Percentiles rank a stretch among this genome's conserved stretches.
These are phyloP conservation scores for Bombus terrestris DNA, from an alignment of 1,140 invertebrate genomes.

Conservation along the genomic window DNA sequence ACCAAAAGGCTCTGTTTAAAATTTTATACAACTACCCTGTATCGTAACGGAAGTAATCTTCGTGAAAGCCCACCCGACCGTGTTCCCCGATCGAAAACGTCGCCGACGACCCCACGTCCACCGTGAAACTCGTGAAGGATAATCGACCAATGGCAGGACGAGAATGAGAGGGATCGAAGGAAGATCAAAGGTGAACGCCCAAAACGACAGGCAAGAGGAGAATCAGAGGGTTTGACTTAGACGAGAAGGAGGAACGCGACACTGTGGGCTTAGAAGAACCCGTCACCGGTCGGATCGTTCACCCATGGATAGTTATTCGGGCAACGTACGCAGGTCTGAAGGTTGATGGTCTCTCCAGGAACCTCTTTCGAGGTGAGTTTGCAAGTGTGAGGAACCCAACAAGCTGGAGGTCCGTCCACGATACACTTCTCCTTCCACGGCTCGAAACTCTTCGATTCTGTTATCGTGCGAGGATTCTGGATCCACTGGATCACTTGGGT, in stretches of 20 bases:
- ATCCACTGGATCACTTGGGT: slow-evolving; percentile 99
- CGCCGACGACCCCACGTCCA: slow-evolving; percentile 22
- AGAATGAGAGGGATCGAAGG: slow-evolving; percentile 1
- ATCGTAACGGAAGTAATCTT: background rate
- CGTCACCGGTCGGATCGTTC: slow-evolving; percentile 95
- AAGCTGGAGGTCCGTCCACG: slow-evolving; percentile 90
- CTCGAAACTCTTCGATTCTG: slow-evolving; percentile 95
- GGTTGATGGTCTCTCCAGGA: slow-evolving; percentile 95
- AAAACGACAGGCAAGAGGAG: slow-evolving; percentile 31
- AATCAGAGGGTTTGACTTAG: slow-evolving; percentile 70
- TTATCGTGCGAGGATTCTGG: slow-evolving; percentile 93
- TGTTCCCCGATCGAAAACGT: slow-evolving; percentile 12
- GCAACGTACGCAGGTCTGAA: slow-evolving; percentile 96
- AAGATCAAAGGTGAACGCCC: slow-evolving; percentile 16
- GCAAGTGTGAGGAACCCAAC: slow-evolving; percentile 94
- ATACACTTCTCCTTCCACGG: slow-evolving; percentile 96
- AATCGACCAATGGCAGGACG: slow-evolving; percentile 30
- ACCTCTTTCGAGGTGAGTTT: slow-evolving; percentile 96
- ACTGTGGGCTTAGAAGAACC: slow-evolving; percentile 89
- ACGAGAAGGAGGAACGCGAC: slow-evolving; percentile 66
- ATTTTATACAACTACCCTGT: background rate
- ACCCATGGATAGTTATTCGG: slow-evolving; percentile 97
- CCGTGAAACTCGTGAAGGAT: slow-evolving; percentile 38
- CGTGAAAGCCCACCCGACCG: background rate
- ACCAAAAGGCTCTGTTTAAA: background rate